Conservation (phyloP, 2,113 vertebrate genomes). For the Leptocoma aspasia region DNA sequence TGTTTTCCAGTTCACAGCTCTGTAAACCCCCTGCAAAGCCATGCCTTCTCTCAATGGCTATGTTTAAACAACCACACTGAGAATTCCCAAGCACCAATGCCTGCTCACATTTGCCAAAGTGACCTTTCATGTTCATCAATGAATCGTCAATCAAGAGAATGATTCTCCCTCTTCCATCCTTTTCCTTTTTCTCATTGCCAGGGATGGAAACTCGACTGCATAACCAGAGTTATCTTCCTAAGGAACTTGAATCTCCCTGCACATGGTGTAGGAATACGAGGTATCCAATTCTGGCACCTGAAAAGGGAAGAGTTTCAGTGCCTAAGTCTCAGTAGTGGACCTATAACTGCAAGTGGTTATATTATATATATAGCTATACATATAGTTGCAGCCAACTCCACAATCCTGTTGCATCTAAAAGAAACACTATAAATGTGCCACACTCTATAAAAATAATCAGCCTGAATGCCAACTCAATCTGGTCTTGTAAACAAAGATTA, state of each 20-base stretch:
- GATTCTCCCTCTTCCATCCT: neutral
- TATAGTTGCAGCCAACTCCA: neutral
- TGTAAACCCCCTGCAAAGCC: neutral
- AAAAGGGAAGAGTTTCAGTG: neutral
- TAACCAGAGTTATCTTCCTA: neutral
- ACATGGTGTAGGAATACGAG: neutral
- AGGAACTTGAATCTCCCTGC: neutral
- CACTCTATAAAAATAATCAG: constrained; percentile 5
- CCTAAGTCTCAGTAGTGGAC: neutral
- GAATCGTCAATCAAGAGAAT: too few relatives aligned
- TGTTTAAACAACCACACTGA: neutral
- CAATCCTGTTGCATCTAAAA: neutral
- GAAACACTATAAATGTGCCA: neutral
- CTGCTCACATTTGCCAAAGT: neutral
- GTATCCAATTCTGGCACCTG: neutral
- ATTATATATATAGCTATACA: neutral
- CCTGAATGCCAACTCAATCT: constrained; percentile 1
- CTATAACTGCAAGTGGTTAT: neutral
- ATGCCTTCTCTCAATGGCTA: neutral
- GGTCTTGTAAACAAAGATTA: neutral
- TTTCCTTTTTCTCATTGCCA: neutral
- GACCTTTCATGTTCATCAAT: neutral
- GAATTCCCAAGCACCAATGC: neutral
- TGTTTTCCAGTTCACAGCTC: neutral
- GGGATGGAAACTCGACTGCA: neutral